A percentile compares a stretch with the other conserved stretches of the same genome.
Conservation (phyloP, 2,113 vertebrate species). For the Regulus satrapa region DNA sequence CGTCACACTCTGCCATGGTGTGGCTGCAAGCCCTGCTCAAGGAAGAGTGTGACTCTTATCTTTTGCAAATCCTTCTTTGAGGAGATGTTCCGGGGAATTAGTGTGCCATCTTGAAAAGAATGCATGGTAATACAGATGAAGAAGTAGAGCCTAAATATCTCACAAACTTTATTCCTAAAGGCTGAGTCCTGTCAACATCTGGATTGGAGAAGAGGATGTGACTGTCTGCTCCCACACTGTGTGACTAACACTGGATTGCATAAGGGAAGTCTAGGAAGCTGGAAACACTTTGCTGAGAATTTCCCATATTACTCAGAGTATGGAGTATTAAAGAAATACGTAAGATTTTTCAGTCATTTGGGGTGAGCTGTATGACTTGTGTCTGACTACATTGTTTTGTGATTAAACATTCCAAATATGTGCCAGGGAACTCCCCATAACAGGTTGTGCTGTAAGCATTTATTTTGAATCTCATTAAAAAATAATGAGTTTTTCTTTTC, state of each 20-base stretch:
- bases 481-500: neutral
- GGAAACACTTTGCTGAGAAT: neutral
- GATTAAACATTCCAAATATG: neutral
- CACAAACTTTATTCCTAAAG: neutral
- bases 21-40: neutral
- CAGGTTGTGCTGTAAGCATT: neutral
- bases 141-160: neutral
- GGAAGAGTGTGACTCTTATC: neutral
- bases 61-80: neutral
- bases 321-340: neutral
- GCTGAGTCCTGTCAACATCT: neutral
- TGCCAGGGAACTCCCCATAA: neutral
- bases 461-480: slow-evolving; percentile 24
- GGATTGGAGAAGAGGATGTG: neutral
- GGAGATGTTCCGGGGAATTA: neutral
- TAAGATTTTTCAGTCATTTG: neutral
- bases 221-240: neutral
- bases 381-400: neutral
- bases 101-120: neutral
- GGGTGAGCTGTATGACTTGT: neutral
- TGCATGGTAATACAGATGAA: neutral
- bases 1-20: neutral
- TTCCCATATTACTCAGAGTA: slow-evolving; percentile 21
- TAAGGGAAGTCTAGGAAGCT: neutral
- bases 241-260: neutral